Conservation (phyloP, 1,140 invertebrate species). For the Bactericera cockerelli region DNA sequence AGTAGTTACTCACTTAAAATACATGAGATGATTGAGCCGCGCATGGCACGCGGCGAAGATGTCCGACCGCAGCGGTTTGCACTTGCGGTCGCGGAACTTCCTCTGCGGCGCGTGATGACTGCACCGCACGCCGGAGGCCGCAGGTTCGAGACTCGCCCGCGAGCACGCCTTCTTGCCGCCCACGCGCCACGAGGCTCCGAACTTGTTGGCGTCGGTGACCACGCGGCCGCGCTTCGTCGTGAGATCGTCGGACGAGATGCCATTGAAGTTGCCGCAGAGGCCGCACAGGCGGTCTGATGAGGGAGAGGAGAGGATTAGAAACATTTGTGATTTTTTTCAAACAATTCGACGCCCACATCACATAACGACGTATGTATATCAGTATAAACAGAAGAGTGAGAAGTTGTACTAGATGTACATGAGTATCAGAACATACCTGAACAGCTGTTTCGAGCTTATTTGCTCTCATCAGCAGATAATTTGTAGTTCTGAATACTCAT, state of each 20-base stretch:
- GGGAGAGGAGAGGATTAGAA: no score
- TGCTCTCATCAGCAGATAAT: no score
- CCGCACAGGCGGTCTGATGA: slow-evolving; percentile 46
- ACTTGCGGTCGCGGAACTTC: slow-evolving; percentile 22
- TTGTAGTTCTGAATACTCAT: no score
- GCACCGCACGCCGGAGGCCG: slow-evolving; percentile 12
- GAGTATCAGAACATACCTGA: no score
- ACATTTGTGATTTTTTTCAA: no score
- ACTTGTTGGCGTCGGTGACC: slow-evolving; percentile 43
- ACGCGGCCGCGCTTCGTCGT: slow-evolving; percentile 45
- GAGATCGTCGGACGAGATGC: slow-evolving; percentile 53
- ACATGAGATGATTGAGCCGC: slow-evolving; percentile 57
- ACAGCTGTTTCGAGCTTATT: no score
- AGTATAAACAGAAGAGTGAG: no score
- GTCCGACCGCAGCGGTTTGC: slow-evolving; percentile 28
- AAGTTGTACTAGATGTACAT: no score
- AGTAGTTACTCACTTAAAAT: slow-evolving; percentile 52
- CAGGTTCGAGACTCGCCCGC: slow-evolving; percentile 20
- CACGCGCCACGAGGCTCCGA: slow-evolving; percentile 72
- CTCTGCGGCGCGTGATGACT: slow-evolving; percentile 22
- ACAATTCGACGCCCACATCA: no score
- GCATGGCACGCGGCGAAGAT: slow-evolving; percentile 52
- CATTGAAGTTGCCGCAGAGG: slow-evolving; percentile 87
- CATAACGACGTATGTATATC: no score
- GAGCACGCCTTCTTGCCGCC: slow-evolving; percentile 57